Evolutionary conservation across 2,888 invertebrate species (phyloP), one percentile per base, ranked within the genome.

Genomic region (Zygothrica quintamaculata): DNA sequence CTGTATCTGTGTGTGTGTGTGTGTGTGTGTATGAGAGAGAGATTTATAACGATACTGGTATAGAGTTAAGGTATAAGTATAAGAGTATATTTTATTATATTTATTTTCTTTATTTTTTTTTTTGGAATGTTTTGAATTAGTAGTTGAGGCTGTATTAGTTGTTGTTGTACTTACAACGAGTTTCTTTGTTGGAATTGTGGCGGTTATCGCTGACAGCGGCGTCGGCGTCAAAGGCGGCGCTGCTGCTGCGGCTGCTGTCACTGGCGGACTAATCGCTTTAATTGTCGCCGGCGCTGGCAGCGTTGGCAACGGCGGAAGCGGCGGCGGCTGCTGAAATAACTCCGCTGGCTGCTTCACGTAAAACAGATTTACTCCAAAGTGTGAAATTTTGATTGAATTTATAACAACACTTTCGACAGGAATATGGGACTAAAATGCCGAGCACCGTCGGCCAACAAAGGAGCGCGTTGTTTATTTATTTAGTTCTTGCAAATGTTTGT

Each of bases 341-440:
- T 90, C 89, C 90, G 89, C 90, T 89, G 90, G 90, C 89, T 90
- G 91, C 88, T 91, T 91, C 79, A 91, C 90, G 90, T 90, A 90
- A 87, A 91, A 90, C 89, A 91, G 89, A 89, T 91, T 91, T 89
- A 91, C 90, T 90, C 91, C 91, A 90, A 91, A 91, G 90, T 91
- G 91, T 88, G 90, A 91, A 91, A 91, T 91, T 90, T 91, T 91
- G 90, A 81, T 90, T 87, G 84, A 89, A 81, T 88, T 91, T 90
- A 82, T 80, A 77, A 77, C 80, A 87, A 89, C 89, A 86, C 87
- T 69, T 84, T 74, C 80, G 82, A 77, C 79, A 85, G 85, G 84
- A 85, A 78, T 68, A 68, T 55, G 33, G 29, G 44, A 25, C 26
- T 33, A 44, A 44, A 42, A 55, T 61, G 85, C 75, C 82, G 77